Evolutionary conservation across 2,888 invertebrate genomes (phyloP).

Genomic region (Psylliodes chrysocephalus): DNA sequence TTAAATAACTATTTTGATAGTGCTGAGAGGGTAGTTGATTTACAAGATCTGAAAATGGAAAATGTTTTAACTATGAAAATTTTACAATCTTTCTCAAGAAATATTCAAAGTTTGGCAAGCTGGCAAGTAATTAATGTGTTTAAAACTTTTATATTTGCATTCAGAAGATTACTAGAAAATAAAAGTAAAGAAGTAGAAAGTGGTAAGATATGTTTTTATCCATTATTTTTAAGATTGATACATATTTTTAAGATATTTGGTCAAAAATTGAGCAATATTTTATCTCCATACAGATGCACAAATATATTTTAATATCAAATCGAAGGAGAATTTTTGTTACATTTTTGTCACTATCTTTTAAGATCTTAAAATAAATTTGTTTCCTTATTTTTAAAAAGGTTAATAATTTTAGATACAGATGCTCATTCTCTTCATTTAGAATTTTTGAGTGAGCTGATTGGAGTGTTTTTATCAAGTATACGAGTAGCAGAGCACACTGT

Average conservation of each 20-base stretch:
- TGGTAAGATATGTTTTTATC: slow-evolving; percentile 43
- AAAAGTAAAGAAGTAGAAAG: slow-evolving; percentile 42
- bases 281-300: no score
- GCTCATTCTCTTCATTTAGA: slow-evolving; percentile 53
- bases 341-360: no score
- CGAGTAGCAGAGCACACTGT: slow-evolving; percentile 59
- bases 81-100: slow-evolving; percentile 54
- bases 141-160: slow-evolving; percentile 56
- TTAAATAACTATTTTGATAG: slow-evolving; percentile 47
- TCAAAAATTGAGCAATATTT: no score
- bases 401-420: slow-evolving; percentile 48
- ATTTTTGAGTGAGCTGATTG: slow-evolving; percentile 53
- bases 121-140: slow-evolving; percentile 60
- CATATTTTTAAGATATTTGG: no score
- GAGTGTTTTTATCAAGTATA: slow-evolving; percentile 55
- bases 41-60: slow-evolving; percentile 40
- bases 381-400: no score
- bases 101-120: slow-evolving; percentile 54
- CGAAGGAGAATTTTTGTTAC: no score
- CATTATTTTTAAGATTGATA: no score
- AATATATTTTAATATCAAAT: no score
- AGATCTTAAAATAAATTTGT: no score
- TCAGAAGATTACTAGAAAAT: slow-evolving; percentile 51
- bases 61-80: slow-evolving; percentile 55
- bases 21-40: slow-evolving; percentile 7